Base-by-base conservation (phyloP, 1,140 invertebrate genomes). In the Micrasema longulum region DNA sequence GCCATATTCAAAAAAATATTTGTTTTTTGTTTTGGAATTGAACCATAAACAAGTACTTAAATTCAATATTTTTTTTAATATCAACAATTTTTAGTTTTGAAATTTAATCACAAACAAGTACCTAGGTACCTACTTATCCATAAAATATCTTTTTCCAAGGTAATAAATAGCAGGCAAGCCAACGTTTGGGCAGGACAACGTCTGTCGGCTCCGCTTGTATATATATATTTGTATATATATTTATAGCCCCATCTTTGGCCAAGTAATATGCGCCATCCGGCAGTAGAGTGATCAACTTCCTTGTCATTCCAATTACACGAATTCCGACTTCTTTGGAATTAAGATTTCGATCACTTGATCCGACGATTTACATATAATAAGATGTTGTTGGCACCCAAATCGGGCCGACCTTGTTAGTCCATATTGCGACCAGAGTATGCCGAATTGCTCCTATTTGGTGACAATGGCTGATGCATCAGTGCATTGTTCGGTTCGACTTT, bases 391-490 rank as follows among this genome's bases (percentile, higher is more conserved):
- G 41, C 41, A n/a, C 41, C 41, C 11, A 43, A 43, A 43, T n/a
- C 14, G n/a, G 22, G n/a, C 10, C 35, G 55, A 23, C 55, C 55
- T 60, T 60, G 55, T 60, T 60, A 20, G 16, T 16, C 55, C 55
- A 47, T 64, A 64, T 64, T 9, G 41, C 60, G 60, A 2, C 31
- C 41, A 41, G n/a, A 64, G 60, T 64, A 31, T 62, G 38, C 38
- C 36, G 57, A 68, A 68, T 68, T 68, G 53, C 53, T 55, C 48
- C 65, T 48, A 68, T 43, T 20, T 16, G 35, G 22, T 14, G 65
- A 68, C 65, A 68, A 55, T 68, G 50, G 48, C 65, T 50, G 35
- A 68, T 68, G 48, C 65, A 53, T 48, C 65, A 31, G 65, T 68
- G 65, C 65, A 68, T 68, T 68, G 65, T 68, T 41, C 43, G 16